phyloP scores from a whole-genome alignment of 2,888 invertebrate species.

The Erebia epiphron region DNA sequence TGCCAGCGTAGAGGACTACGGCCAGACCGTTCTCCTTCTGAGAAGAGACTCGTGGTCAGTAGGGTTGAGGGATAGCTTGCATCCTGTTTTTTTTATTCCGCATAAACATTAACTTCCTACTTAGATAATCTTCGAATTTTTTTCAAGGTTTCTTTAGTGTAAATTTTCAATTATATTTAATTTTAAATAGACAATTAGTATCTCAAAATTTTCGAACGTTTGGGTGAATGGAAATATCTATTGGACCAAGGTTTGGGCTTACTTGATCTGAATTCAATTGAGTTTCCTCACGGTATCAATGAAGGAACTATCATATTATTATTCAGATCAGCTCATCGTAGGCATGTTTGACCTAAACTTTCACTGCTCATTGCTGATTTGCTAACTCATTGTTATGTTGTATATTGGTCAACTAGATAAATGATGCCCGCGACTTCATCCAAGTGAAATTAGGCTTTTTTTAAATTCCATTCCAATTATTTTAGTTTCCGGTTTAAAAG shows the following conservation, averaged over 20 bases:
- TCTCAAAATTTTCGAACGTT: background rate
- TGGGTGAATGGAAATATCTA: background rate
- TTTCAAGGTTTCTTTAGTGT: background rate
- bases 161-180: too few relatives aligned
- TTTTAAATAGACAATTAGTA: too few relatives aligned
- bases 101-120: too few relatives aligned
- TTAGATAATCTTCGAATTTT: too few relatives aligned
- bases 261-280: conserved; percentile 40
- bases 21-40: background rate
- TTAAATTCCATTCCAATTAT: too few relatives aligned
- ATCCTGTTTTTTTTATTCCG: too few relatives aligned
- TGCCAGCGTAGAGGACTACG: background rate
- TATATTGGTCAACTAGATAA: background rate
- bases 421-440: background rate
- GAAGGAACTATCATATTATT: conserved; percentile 17
- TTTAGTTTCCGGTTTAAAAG: too few relatives aligned
- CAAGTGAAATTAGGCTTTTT: too few relatives aligned
- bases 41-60: too few relatives aligned
- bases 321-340: conserved; percentile 16
- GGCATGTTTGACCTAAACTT: conserved; percentile 32
- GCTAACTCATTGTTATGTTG: background rate
- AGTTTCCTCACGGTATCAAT: conserved; percentile 35
- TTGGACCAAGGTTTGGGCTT: background rate
- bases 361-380: conserved; percentile 35
- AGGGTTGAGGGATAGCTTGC: too few relatives aligned